Percentiles rank a stretch among this genome's conserved stretches.
Evolutionary conservation across 2,888 invertebrate genomes (phyloP).

Genomic region (Spilarctia lutea): DNA sequence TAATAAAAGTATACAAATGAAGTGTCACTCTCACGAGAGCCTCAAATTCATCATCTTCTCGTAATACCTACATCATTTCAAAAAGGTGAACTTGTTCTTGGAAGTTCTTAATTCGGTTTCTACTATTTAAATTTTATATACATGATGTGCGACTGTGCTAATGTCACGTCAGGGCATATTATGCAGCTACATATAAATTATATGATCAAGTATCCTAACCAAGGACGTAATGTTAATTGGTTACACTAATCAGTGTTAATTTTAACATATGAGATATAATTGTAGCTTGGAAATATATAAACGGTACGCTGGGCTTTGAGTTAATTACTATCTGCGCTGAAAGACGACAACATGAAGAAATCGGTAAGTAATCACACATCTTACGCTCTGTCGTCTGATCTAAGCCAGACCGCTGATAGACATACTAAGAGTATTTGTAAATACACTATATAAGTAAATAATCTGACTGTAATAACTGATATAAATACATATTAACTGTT

Average conservation of each 20-base stretch:
- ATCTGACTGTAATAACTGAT: no score
- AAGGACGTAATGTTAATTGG: constrained; percentile 35
- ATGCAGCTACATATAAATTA: neutral
- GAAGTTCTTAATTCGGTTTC: neutral
- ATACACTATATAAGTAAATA: no score
- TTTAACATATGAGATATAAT: constrained; percentile 35
- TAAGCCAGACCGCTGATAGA: no score
- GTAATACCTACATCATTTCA: neutral
- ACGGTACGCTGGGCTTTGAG: neutral
- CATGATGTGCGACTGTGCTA: neutral
- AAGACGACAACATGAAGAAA: constrained; percentile 30
- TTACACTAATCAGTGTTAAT: constrained; percentile 29
- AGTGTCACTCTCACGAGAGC: no score
- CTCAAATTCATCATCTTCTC: neutral
- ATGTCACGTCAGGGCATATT: neutral
- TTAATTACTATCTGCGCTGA: neutral
- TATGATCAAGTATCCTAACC: constrained; percentile 10
- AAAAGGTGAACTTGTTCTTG: neutral
- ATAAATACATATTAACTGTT: no score
- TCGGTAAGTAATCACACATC: constrained; percentile 27
- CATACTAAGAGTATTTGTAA: no score
- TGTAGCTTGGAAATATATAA: constrained; percentile 32
- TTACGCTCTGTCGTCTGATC: no score
- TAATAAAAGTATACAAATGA: no score
- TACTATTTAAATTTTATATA: neutral